Conservation (phyloP, 2,888 invertebrate species). For the Xanthia icteritia region DNA sequence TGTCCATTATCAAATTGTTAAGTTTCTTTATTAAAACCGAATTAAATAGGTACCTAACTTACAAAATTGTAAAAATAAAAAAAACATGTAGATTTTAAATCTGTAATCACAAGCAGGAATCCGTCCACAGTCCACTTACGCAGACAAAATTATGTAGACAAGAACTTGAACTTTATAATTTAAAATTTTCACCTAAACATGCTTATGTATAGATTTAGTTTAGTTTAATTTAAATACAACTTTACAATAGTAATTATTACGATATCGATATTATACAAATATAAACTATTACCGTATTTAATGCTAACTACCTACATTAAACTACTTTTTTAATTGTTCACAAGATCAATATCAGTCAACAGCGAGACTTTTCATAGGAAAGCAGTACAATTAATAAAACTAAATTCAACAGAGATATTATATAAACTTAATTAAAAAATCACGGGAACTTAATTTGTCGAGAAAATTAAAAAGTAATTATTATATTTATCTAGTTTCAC, state of each 20-base stretch:
- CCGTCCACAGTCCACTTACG: constrained; percentile 50
- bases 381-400: constrained; percentile 19
- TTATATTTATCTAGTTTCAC: constrained; percentile 21
- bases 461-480: constrained; percentile 10
- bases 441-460: constrained; percentile 26
- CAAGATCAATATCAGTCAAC: constrained; percentile 59
- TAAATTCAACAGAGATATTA: constrained; percentile 15
- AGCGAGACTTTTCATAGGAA: constrained; percentile 36
- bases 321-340: constrained; percentile 51
- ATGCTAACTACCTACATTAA: constrained; percentile 50
- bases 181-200: constrained; percentile 46
- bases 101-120: constrained; percentile 58
- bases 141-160: constrained; percentile 33
- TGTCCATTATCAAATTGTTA: too few relatives aligned
- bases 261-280: constrained; percentile 42
- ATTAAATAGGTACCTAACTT: not conserved
- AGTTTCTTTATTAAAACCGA: not conserved
- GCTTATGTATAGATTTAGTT: constrained; percentile 26
- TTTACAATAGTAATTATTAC: constrained; percentile 45
- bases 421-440: constrained; percentile 12
- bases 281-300: constrained; percentile 18
- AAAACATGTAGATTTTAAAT: constrained; percentile 57
- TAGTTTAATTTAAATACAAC: constrained; percentile 50
- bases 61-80: constrained; percentile 37
- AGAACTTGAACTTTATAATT: constrained; percentile 51